phyloP scores from a whole-genome alignment of 1,140 invertebrate genomes.

The Ooceraea biroi region DNA sequence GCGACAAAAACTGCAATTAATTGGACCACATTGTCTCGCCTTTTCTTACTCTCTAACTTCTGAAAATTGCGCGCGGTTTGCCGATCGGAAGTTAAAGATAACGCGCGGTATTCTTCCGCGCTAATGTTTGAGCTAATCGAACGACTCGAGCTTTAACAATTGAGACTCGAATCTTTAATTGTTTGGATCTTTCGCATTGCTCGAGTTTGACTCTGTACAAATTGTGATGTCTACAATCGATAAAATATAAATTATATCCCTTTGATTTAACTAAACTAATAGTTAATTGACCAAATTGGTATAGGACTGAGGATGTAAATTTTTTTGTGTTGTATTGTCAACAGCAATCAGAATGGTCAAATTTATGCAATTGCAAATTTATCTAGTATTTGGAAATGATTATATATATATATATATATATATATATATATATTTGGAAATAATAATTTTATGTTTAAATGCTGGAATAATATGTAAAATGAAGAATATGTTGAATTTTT shows the following conservation, averaged over 20 bases:
- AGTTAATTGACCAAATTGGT: constrained; percentile 4
- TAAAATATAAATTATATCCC: constrained; percentile 29
- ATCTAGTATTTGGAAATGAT: neutral
- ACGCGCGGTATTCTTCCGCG: too few relatives aligned
- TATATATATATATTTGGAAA: too few relatives aligned
- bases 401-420: too few relatives aligned
- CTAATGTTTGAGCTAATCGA: too few relatives aligned
- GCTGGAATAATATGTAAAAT: neutral
- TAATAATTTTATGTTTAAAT: neutral
- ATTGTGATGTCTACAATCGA: constrained; percentile 32
- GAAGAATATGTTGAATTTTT: neutral
- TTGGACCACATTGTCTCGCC: constrained; percentile 75
- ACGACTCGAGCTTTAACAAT: too few relatives aligned
- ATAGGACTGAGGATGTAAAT: neutral
- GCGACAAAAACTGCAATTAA: constrained; percentile 73
- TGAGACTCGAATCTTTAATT: too few relatives aligned
- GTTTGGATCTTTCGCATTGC: too few relatives aligned
- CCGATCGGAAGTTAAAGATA: constrained; percentile 49
- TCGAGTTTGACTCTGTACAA: too few relatives aligned
- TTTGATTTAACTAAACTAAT: neutral
- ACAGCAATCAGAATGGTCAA: neutral
- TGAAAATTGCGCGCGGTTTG: constrained; percentile 48
- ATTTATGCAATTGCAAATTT: constrained; percentile 13
- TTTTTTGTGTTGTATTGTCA: neutral
- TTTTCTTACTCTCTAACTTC: constrained; percentile 75